Evolutionary conservation across 37 sponge, comb jelly and placozoan species (phyloP), one percentile per base, ranked within the genome.

Genomic region (Amphimedon queenslandica): DNA sequence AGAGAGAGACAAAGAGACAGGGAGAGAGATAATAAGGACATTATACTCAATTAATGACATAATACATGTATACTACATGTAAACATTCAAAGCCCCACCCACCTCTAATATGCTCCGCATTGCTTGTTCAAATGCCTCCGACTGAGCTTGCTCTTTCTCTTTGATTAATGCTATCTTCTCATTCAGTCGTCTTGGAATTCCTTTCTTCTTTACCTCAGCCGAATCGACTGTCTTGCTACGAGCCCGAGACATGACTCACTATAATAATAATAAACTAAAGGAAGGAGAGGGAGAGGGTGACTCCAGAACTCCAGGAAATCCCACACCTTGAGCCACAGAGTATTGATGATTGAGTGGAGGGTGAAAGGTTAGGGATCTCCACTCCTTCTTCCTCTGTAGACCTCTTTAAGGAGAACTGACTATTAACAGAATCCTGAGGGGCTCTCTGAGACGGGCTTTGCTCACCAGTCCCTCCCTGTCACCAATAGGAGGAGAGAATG

Each of bases 161-260:
- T 74, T 80, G 71, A 90, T 84, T 58, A 79, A 74, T 37, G 82
- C 87, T 39, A 90, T 90, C 82, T 85, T 90, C 60, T 90, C 91
- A 4, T 63, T 85, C 55, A 90, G 51, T 63, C 84, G 66, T 38
- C 91, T 40, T 16, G 90, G 90, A 10, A 64, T 35, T 0, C 41
- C 69, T 2, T 73, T 38, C 38, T 81, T 90, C 58, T 81, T 85
- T 21, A 63, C n/a, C 10, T 90, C 91, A 1, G 74, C 40, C 0
- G 82, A 78, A 31, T 84, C 87, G 6, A 69, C 80, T 16, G 89
- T 89, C 40, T 43, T 89, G 51, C 91, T 90, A 18, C 91, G 64
- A 1, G 31, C 47, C 37, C 84, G 65, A 68, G 61, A 60, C 61
- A 60, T 60, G 61, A n/a, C n/a, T n/a, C n/a, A n/a, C n/a, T n/a